Percentiles rank a stretch among this genome's conserved stretches.
Evolutionary conservation across 2,888 invertebrate genomes (phyloP).

Genomic region (Apodemia hepburni): DNA sequence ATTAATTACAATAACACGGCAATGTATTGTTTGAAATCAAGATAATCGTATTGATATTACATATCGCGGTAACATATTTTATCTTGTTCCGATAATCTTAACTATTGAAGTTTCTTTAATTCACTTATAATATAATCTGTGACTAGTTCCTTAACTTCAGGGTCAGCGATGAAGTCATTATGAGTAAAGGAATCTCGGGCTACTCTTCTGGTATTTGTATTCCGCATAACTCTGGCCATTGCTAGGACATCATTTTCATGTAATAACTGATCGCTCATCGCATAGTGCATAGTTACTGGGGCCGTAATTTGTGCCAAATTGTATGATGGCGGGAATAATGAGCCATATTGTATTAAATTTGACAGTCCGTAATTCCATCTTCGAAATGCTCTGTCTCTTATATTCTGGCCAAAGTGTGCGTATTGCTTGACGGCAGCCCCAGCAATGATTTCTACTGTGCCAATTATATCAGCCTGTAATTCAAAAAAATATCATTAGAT

Average conservation of each 20-base stretch:
- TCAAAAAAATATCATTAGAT: no score
- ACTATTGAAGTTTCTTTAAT: conserved; percentile 20
- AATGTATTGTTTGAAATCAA: no score
- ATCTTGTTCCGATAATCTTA: no score
- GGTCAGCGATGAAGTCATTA: conserved; percentile 32
- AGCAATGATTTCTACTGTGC: conserved; percentile 23
- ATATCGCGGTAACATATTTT: no score
- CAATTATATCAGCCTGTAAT: no score
- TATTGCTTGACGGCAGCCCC: conserved; percentile 37
- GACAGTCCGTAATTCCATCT: conserved; percentile 34
- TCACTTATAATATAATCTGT: conserved; percentile 33
- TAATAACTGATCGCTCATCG: conserved; percentile 33
- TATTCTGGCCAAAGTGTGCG: conserved; percentile 39
- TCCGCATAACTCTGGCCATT: conserved; percentile 35
- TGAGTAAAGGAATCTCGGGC: conserved; percentile 34
- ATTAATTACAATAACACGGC: no score
- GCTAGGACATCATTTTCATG: conserved; percentile 33
- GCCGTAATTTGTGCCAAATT: conserved; percentile 33
- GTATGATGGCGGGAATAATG: conserved; percentile 30
- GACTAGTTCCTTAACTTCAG: conserved; percentile 32
- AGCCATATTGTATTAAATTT: conserved; percentile 34
- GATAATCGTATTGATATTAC: no score
- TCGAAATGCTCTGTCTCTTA: conserved; percentile 33
- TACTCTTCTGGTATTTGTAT: conserved; percentile 30
- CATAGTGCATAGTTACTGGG: conserved; percentile 35